Conservation (phyloP, 2,113 vertebrate species). For the Grammomys dolichurus region DNA sequence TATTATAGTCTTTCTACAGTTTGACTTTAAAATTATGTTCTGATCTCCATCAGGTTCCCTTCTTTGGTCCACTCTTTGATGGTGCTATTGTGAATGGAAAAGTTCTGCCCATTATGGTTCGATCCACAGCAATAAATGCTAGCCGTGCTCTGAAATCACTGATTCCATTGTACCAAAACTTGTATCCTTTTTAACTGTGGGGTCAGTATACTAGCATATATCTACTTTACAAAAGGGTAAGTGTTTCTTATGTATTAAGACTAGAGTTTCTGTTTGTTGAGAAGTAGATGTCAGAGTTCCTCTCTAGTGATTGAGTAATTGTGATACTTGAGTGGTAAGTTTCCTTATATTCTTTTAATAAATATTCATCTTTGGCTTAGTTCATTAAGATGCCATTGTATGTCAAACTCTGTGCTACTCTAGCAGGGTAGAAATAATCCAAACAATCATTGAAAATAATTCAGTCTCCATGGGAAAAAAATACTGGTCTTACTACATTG, state of each 20-base stretch:
- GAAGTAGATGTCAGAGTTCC: constrained; percentile 28
- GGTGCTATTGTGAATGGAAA: constrained; percentile 98
- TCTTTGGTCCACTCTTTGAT: constrained; percentile 99
- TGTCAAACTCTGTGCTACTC: neutral
- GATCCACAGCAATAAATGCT: constrained; percentile 98
- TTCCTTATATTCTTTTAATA: constrained; percentile 57
- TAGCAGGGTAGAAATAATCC: constrained; percentile 16
- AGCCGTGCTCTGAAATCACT: constrained; percentile 98
- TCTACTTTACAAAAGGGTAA: constrained; percentile 58
- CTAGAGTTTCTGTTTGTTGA: constrained; percentile 2
- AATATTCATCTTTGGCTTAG: constrained; percentile 43
- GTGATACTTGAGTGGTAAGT: constrained; percentile 25
- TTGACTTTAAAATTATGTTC: constrained; percentile 82
- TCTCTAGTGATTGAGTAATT: constrained; percentile 41
- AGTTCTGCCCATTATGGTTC: constrained; percentile 97
- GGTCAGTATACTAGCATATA: constrained; percentile 35
- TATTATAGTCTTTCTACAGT: constrained; percentile 81
- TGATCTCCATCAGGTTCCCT: constrained; percentile 93
- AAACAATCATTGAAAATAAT: constrained; percentile 38
- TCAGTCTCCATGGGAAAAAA: constrained; percentile 36
- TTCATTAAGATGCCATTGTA: constrained; percentile 37
- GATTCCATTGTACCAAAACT: constrained; percentile 98
- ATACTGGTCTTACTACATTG: constrained; percentile 24
- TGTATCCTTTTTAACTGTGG: constrained; percentile 95
- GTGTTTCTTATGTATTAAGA: constrained; percentile 61